Evolutionary conservation across 2,797 vertebrate species (phyloP).

Genomic region (Onychomys leucogaster): DNA sequence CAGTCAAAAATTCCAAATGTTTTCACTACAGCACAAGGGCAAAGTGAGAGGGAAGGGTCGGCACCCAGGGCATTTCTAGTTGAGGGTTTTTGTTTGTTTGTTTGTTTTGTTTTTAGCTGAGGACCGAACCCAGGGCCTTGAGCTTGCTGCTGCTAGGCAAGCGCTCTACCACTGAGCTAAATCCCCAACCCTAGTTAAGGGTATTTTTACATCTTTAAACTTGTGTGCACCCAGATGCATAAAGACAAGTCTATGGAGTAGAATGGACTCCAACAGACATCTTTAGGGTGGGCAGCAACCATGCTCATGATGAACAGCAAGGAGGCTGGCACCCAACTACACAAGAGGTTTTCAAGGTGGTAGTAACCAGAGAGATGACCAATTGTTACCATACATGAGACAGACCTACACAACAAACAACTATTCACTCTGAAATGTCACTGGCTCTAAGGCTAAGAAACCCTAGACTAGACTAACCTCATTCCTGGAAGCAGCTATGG

Average conservation of each 20-base stretch:
- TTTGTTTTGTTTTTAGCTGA: too few relatives aligned
- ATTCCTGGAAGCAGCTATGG: background rate
- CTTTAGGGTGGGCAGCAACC: too few relatives aligned
- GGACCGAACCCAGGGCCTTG: too few relatives aligned
- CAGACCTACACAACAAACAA: background rate
- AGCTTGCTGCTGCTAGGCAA: too few relatives aligned
- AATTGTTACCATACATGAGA: background rate
- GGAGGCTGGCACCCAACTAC: background rate
- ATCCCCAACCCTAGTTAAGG: too few relatives aligned
- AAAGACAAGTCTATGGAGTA: background rate
- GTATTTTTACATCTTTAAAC: background rate
- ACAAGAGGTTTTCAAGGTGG: background rate
- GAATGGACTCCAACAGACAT: background rate
- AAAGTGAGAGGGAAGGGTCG: background rate
- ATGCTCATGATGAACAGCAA: rapidly evolving
- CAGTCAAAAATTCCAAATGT: background rate
- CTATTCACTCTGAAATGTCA: background rate
- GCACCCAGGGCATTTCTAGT: background rate
- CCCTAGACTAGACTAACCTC: background rate
- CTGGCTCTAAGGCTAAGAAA: background rate
- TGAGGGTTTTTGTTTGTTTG: too few relatives aligned
- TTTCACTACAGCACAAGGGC: background rate
- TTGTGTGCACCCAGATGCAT: background rate
- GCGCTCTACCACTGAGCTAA: too few relatives aligned
- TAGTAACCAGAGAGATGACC: background rate